Conservation (phyloP, 2,888 invertebrate species). For the Melieria omissa region DNA sequence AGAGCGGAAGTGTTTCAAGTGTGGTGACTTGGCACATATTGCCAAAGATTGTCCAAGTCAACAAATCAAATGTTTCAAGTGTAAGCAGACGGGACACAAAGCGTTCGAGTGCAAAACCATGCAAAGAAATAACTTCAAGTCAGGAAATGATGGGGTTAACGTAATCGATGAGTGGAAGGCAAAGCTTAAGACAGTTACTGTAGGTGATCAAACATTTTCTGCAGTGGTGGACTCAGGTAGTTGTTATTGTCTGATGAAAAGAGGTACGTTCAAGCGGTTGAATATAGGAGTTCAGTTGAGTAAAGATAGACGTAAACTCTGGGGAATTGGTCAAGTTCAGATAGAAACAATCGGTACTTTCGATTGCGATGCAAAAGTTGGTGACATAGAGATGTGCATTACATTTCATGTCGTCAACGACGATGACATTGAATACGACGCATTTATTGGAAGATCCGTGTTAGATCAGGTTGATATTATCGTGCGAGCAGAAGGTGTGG, state of each 20-base stretch:
- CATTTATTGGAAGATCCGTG: too few species aligned
- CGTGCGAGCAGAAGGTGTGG: conserved; percentile 3
- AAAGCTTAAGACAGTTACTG: not conserved
- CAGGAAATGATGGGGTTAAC: not conserved
- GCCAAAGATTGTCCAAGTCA: conserved; percentile 10
- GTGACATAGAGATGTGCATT: not conserved
- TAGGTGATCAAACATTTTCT: not conserved
- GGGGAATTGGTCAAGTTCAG: not conserved
- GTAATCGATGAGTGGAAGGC: too few species aligned
- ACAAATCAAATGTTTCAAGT: conserved; percentile 23
- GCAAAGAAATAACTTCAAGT: not conserved
- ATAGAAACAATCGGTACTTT: not conserved
- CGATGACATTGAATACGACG: too few species aligned
- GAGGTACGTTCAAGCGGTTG: not conserved
- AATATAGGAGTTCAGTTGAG: not conserved
- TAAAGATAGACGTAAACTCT: not conserved
- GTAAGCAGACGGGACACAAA: conserved; percentile 21
- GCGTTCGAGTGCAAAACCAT: conserved; percentile 23
- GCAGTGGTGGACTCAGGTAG: conserved; percentile 12
- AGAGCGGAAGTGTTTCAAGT: conserved; percentile 21
- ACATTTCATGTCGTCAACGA: too few species aligned
- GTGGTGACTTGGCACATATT: conserved; percentile 18
- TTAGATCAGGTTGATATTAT: not conserved
- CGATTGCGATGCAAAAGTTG: not conserved
- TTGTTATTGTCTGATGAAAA: not conserved